Percentiles rank a stretch among this genome's conserved stretches.
phyloP scores from a whole-genome alignment of 2,113 vertebrate species.

The Rattus rattus region DNA sequence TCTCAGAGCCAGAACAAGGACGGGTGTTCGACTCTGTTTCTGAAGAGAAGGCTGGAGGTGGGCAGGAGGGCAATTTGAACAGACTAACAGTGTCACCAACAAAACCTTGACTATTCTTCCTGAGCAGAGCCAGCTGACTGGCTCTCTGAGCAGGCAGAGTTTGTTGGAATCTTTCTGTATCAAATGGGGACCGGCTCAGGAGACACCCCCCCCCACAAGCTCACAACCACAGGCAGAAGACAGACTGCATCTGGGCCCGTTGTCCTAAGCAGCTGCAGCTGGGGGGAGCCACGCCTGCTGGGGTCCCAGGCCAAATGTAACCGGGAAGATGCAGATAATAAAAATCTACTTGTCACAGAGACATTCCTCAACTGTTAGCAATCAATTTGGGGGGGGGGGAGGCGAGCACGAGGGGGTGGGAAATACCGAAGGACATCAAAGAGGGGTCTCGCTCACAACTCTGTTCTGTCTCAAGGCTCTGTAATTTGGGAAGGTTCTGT shows the following conservation, averaged over 20 bases:
- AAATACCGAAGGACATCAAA: constrained; percentile 84
- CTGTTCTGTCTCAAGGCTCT: constrained; percentile 85
- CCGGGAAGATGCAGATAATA: constrained; percentile 78
- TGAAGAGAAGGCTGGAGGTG: background rate
- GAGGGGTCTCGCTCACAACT: constrained; percentile 80
- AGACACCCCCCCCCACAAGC: background rate
- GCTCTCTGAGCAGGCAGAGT: background rate
- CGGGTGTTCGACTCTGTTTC: background rate
- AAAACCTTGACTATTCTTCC: background rate
- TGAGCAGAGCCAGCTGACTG: background rate
- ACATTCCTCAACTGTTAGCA: constrained; percentile 86
- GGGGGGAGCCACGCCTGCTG: constrained; percentile 29
- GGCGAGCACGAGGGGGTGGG: constrained; percentile 60
- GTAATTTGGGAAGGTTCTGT: constrained; percentile 89
- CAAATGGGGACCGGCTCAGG: background rate
- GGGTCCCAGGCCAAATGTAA: constrained; percentile 78
- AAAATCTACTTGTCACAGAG: constrained; percentile 84
- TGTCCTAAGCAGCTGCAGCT: background rate
- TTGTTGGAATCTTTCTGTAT: background rate
- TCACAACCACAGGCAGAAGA: background rate
- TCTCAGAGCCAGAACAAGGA: background rate
- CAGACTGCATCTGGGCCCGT: background rate
- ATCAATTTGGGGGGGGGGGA: constrained; percentile 78
- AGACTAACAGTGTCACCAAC: background rate
- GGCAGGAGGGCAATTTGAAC: background rate